phyloP scores from a whole-genome alignment of 2,888 invertebrate genomes.

The Tipula unca region DNA sequence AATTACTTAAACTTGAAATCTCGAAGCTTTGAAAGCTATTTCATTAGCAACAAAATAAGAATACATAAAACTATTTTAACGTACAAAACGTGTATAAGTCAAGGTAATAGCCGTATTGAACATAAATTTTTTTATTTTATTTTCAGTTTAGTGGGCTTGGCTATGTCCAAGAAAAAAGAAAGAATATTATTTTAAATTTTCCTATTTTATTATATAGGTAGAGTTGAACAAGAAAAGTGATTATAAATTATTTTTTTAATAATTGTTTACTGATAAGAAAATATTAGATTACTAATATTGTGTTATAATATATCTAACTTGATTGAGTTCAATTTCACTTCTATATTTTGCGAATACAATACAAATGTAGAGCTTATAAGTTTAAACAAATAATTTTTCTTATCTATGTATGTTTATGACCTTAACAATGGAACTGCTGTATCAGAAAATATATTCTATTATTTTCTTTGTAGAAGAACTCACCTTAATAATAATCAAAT shows the following conservation, averaged over 20 bases:
- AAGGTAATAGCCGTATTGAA: background rate
- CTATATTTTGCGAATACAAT: background rate
- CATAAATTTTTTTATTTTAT: background rate
- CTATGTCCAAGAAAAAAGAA: background rate
- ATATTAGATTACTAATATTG: background rate
- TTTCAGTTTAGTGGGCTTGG: background rate
- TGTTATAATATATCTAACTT: background rate
- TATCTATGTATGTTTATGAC: background rate
- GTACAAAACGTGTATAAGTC: background rate
- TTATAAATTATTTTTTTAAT: background rate
- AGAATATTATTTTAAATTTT: background rate
- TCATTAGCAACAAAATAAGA: too few species aligned
- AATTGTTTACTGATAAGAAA: background rate
- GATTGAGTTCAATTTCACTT: background rate
- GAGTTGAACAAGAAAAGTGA: background rate
- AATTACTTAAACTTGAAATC: too few species aligned
- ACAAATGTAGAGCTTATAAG: background rate
- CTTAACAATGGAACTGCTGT: background rate
- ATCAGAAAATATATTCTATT: background rate
- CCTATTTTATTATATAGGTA: background rate
- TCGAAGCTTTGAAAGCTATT: too few species aligned
- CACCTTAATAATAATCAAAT: too few species aligned
- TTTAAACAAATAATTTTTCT: background rate
- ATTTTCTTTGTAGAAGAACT: too few species aligned
- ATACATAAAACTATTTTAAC: background rate